These are phyloP conservation scores for Pardosa pseudoannulata DNA, from an alignment of 2,888 invertebrate genomes.

Conservation along the genomic window DNA sequence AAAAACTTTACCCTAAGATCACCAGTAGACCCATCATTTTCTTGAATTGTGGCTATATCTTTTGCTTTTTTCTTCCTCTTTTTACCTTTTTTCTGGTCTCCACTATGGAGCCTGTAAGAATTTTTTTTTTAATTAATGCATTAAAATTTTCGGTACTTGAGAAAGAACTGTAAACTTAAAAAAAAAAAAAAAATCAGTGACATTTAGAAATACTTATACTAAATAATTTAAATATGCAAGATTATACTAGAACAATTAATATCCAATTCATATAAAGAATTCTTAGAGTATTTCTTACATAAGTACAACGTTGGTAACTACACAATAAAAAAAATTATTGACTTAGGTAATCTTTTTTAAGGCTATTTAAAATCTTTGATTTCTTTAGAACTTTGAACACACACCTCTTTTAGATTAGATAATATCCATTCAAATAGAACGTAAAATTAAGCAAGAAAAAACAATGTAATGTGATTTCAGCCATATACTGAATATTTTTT, in stretches of 20 bases:
- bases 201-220: not conserved
- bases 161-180: not conserved
- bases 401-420: too few species aligned
- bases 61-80: conserved; percentile 68
- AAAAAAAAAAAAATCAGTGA: not conserved
- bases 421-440: too few species aligned
- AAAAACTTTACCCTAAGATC: conserved; percentile 42
- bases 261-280: not conserved
- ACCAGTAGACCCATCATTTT: conserved; percentile 34
- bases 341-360: too few species aligned
- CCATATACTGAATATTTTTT: too few species aligned
- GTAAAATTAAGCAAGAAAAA: too few species aligned
- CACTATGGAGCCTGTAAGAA: conserved; percentile 19
- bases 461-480: not conserved
- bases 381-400: too few species aligned
- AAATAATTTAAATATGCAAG: too few species aligned
- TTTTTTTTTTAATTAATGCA: not conserved
- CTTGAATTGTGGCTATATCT: conserved; percentile 43
- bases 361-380: too few species aligned
- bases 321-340: too few species aligned
- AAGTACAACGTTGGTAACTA: too few species aligned
- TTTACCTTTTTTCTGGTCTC: conserved; percentile 53
- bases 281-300: not conserved
- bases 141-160: not conserved
- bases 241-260: not conserved